Percentiles rank a stretch among this genome's conserved stretches.
Conservation (phyloP, 1,140 invertebrate genomes). For the Leptonema lineaticorne region DNA sequence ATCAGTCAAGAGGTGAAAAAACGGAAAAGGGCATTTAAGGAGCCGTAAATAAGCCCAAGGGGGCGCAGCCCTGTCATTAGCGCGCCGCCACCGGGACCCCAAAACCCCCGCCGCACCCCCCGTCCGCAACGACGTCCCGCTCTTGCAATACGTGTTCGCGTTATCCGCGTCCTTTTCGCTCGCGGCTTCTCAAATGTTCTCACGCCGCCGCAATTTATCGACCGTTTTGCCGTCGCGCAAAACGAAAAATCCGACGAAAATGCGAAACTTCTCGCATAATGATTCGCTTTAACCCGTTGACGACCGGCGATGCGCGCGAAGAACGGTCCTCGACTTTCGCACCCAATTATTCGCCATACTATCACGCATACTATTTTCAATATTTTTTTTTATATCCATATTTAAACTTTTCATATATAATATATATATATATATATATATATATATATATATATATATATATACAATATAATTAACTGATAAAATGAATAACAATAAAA, state of each 20-base stretch:
- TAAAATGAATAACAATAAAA: not conserved
- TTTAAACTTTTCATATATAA: not conserved
- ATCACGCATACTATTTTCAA: too few relatives aligned
- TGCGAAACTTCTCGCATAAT: not conserved
- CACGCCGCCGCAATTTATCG: not conserved
- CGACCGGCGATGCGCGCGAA: too few relatives aligned
- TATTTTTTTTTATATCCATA: not conserved
- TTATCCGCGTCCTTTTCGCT: too few relatives aligned
- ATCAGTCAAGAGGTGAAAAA: slow-evolving; percentile 28
- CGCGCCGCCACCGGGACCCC: slow-evolving; percentile 5
- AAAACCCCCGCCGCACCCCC: not conserved
- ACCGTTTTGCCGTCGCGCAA: not conserved
- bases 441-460: not conserved
- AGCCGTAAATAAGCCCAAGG: slow-evolving; percentile 26
- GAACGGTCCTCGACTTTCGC: too few relatives aligned
- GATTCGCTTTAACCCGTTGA: not conserved
- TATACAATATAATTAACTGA: not conserved
- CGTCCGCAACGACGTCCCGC: not conserved
- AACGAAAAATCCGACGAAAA: not conserved
- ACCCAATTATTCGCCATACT: too few relatives aligned
- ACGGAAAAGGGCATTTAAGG: slow-evolving; percentile 28
- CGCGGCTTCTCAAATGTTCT: slow-evolving; percentile 8
- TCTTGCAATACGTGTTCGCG: too few relatives aligned
- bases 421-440: not conserved
- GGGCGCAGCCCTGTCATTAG: slow-evolving; percentile 26